Percentiles rank a stretch among this genome's conserved stretches.
Evolutionary conservation across 2,797 vertebrate genomes (phyloP).

Genomic region (Chanos chanos): DNA sequence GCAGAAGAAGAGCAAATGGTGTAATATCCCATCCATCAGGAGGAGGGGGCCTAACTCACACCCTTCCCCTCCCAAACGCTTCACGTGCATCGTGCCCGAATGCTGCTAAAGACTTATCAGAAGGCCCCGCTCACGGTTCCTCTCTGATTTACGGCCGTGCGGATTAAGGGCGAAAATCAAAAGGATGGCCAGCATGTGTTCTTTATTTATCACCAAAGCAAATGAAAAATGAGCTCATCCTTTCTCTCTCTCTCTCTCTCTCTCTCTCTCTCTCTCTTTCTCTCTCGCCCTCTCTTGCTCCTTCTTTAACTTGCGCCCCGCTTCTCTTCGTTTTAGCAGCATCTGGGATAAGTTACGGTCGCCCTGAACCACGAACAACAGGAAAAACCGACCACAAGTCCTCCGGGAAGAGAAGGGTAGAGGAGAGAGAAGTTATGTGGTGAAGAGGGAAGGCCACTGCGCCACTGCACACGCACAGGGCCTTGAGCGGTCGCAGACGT

Average conservation of each 20-base stretch:
- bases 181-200: slow-evolving; percentile 71
- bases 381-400: slow-evolving; percentile 53
- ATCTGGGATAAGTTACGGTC: slow-evolving; percentile 69
- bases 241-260: slow-evolving; percentile 49
- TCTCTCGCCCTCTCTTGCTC: no score
- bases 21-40: slow-evolving; percentile 36
- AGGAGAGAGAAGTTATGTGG: slow-evolving; percentile 31
- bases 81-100: no score
- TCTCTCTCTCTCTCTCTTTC: slow-evolving; percentile 41
- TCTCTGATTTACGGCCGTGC: slow-evolving; percentile 65
- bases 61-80: slow-evolving; percentile 48
- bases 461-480: neutral
- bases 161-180: slow-evolving; percentile 62
- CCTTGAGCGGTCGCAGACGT: slow-evolving; percentile 12
- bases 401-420: slow-evolving; percentile 36
- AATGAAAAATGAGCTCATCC: slow-evolving; percentile 78
- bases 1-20: slow-evolving; percentile 32
- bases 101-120: slow-evolving; percentile 43
- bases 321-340: slow-evolving; percentile 46
- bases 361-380: slow-evolving; percentile 45
- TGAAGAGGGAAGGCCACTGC: neutral
- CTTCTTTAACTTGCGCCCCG: slow-evolving; percentile 40
- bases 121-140: slow-evolving; percentile 43
- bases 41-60: neutral
- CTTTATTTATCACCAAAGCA: slow-evolving; percentile 73